phyloP scores from a whole-genome alignment of 2,888 invertebrate genomes.

The Chironomus riparius region DNA sequence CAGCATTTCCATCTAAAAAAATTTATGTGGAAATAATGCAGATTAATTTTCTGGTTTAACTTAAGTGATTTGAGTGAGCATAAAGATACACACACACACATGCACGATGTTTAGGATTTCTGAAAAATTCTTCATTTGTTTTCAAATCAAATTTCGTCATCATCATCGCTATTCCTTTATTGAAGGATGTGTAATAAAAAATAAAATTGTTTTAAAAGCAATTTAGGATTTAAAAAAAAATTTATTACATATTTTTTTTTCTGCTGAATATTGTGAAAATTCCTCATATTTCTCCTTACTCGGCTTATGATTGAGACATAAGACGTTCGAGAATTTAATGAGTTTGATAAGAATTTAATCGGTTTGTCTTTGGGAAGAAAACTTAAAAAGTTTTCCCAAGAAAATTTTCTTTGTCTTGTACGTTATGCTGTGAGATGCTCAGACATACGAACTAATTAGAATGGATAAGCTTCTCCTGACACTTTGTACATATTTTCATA shows the following conservation, averaged over 20 bases:
- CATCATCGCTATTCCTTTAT: background rate
- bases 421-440: no score
- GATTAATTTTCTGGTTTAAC: constrained; percentile 25
- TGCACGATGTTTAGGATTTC: no score
- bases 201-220: background rate
- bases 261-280: background rate
- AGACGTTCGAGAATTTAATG: background rate
- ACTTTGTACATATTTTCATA: constrained; percentile 27
- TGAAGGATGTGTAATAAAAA: background rate
- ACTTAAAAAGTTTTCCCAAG: no score
- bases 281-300: background rate
- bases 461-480: constrained; percentile 32
- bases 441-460: constrained; percentile 32
- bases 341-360: constrained; percentile 15
- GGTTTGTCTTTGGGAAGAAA: background rate
- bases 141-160: background rate
- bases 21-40: constrained; percentile 7
- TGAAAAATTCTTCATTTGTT: background rate
- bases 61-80: background rate
- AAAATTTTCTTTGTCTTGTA: no score
- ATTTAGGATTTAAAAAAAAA: background rate
- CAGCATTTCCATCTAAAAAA: background rate
- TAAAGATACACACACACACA: no score
- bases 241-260: background rate
- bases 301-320: background rate